Conservation (phyloP, 2,797 vertebrate species). For the Bovichtus diacanthus region DNA sequence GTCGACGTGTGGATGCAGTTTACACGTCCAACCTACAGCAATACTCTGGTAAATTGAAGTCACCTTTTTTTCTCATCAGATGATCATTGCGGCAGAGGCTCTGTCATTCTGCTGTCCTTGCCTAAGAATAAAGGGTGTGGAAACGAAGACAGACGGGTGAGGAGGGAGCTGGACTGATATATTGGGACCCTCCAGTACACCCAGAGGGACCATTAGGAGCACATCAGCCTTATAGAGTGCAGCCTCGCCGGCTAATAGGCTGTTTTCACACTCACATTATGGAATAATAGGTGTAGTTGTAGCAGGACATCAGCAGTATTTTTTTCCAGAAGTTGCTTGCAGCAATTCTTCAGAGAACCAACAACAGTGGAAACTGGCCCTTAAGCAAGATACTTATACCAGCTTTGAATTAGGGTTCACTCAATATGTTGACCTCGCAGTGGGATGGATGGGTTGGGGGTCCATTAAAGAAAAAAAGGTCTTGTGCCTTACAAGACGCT, state of each 20-base stretch:
- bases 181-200: slow-evolving; percentile 54
- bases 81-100: slow-evolving; percentile 48
- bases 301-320: slow-evolving; percentile 57
- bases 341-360: slow-evolving; percentile 15
- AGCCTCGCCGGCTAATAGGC: slow-evolving; percentile 63
- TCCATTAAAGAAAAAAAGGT: neutral
- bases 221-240: slow-evolving; percentile 59
- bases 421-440: slow-evolving; percentile 18
- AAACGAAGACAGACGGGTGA: slow-evolving; percentile 47
- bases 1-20: too few species aligned
- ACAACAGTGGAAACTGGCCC: slow-evolving; percentile 15
- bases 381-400: slow-evolving; percentile 16
- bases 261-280: slow-evolving; percentile 64
- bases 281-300: slow-evolving; percentile 61
- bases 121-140: slow-evolving; percentile 36
- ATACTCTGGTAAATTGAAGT: slow-evolving; percentile 43
- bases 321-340: slow-evolving; percentile 39
- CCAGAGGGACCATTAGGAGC: slow-evolving; percentile 67
- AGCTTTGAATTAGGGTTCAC: slow-evolving; percentile 22
- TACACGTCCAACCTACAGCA: slow-evolving; percentile 23
- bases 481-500: slow-evolving; percentile 11
- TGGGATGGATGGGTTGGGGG: neutral
- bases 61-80: slow-evolving; percentile 44
- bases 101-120: slow-evolving; percentile 35
- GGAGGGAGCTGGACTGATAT: slow-evolving; percentile 40